These are phyloP conservation scores for Chirona hameri DNA, from an alignment of 2,888 invertebrate genomes.

Conservation along the genomic window DNA sequence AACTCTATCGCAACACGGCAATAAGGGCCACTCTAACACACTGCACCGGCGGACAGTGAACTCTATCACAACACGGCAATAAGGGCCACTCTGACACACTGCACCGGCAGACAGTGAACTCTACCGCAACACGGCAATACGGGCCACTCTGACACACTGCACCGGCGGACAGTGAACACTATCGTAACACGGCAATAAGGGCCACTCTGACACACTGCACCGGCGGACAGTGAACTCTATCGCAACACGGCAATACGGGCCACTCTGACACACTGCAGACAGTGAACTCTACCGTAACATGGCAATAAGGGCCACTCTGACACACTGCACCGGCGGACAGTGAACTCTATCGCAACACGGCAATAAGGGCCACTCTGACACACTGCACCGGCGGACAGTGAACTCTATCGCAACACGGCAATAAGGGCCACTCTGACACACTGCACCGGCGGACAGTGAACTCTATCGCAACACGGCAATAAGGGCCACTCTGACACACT, in stretches of 20 bases:
- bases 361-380: conserved; percentile 46
- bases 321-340: neutral
- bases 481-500: too few species aligned
- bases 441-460: neutral
- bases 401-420: neutral
- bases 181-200: neutral
- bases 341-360: neutral
- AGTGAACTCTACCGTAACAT: neutral
- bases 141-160: neutral
- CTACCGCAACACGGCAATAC: neutral
- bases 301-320: neutral
- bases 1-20: neutral
- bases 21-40: neutral
- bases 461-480: neutral
- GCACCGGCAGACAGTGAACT: conserved; percentile 54
- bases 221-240: conserved; percentile 45
- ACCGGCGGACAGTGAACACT: neutral
- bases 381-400: conserved; percentile 53
- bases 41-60: neutral
- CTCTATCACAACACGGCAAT: neutral
- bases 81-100: too few species aligned
- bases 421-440: neutral
- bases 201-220: too few species aligned
- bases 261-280: neutral
- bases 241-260: neutral